Evolutionary conservation across 37 sponge, comb jelly and placozoan genomes (phyloP).

Genomic region (Eunapius fragilis): DNA sequence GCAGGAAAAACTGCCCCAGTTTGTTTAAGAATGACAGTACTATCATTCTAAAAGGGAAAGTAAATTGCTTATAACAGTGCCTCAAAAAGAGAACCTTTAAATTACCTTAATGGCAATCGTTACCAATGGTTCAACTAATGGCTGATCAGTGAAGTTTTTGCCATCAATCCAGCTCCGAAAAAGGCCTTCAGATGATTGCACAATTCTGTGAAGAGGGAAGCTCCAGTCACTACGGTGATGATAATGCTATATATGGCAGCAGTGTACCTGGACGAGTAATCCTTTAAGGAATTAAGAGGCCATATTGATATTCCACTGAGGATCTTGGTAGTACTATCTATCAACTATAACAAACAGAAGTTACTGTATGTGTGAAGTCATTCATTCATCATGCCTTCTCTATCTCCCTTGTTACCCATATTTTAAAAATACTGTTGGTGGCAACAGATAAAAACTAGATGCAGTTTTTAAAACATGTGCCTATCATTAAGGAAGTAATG

Average conservation of each 20-base stretch:
- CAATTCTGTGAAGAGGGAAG: constrained; percentile 19
- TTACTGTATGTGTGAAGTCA: not conserved
- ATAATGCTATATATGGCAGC: not conserved
- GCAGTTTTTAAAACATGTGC: no score
- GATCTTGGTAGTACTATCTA: constrained; percentile 23
- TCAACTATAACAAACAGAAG: not conserved
- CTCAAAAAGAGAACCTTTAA: no score
- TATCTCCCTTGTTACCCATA: no score
- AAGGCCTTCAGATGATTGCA: constrained; percentile 40
- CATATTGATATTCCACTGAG: constrained; percentile 38
- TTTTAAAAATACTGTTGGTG: no score
- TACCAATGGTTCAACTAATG: constrained; percentile 11
- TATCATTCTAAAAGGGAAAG: no score
- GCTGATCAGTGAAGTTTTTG: not conserved
- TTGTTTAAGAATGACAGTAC: no score
- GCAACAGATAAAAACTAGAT: no score
- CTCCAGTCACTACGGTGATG: not conserved
- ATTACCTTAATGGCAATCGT: no score
- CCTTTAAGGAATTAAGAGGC: constrained; percentile 26
- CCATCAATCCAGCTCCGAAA: constrained; percentile 1
- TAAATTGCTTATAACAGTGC: no score
- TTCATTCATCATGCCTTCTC: no score
- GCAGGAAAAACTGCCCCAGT: no score
- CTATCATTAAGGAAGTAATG: no score
- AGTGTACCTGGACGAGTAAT: constrained; percentile 25